Conservation (phyloP, 2,797 vertebrate genomes). For the Benthosema pterotum region DNA sequence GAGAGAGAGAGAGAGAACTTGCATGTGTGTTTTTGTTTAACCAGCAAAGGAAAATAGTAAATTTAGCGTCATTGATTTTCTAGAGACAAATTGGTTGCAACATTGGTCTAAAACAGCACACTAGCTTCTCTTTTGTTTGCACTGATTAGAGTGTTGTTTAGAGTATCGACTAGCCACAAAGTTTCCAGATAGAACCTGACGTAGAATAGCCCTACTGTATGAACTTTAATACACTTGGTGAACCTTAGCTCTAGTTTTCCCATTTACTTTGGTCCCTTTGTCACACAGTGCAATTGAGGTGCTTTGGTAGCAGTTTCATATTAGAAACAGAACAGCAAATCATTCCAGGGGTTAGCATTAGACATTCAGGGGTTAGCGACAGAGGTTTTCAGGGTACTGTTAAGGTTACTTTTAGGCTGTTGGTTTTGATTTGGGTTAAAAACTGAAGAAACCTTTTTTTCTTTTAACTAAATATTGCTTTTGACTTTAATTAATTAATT, state of each 20-base stretch:
- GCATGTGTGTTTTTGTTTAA: slow-evolving; percentile 9
- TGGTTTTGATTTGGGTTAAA: too few species aligned
- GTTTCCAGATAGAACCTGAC: slow-evolving; percentile 7
- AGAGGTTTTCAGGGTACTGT: too few species aligned
- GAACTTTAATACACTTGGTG: slow-evolving; percentile 13
- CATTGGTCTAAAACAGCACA: slow-evolving; percentile 37
- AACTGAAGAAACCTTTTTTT: too few species aligned
- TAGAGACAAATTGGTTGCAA: slow-evolving; percentile 46
- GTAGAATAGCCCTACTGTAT: slow-evolving; percentile 19
- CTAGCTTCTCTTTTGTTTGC: slow-evolving; percentile 45
- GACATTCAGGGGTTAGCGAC: too few species aligned
- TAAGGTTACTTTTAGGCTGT: too few species aligned
- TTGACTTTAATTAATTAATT: too few species aligned
- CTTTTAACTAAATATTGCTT: too few species aligned
- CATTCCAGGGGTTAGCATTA: too few species aligned
- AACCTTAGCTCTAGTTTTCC: slow-evolving; percentile 1
- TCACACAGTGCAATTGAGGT: slow-evolving; percentile 11
- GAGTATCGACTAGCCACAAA: slow-evolving; percentile 33
- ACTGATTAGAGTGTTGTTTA: slow-evolving; percentile 53
- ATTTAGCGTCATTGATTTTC: slow-evolving; percentile 62
- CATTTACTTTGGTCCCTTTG: slow-evolving; percentile 14
- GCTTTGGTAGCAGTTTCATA: too few species aligned
- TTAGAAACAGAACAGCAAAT: too few species aligned
- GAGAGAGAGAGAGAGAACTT: too few species aligned
- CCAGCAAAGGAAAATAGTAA: slow-evolving; percentile 37